Conservation (phyloP, 2,888 invertebrate genomes). For the Teleiodes luculella region DNA sequence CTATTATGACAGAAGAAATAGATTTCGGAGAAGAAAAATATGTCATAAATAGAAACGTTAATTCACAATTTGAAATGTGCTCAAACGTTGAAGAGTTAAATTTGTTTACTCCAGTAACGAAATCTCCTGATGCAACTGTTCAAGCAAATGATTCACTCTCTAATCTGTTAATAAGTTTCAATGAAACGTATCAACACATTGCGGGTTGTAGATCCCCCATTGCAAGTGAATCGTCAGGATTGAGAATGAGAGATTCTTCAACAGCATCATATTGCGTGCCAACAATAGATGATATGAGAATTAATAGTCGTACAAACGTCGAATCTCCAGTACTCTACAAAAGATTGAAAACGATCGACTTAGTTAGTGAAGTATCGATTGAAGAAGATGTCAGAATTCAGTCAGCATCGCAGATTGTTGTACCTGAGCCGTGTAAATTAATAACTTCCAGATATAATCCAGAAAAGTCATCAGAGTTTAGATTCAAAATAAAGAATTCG, state of each 20-base stretch:
- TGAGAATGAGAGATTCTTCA: background rate
- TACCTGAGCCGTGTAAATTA: background rate
- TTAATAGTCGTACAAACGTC: too few species aligned
- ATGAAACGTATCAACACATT: background rate
- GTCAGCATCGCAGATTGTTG: background rate
- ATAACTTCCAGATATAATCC: background rate
- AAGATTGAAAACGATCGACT: background rate
- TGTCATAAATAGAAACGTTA: background rate
- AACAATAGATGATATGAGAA: background rate
- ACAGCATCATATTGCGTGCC: too few species aligned
- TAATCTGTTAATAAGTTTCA: background rate
- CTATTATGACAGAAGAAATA: background rate
- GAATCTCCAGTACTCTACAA: background rate
- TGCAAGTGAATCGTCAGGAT: background rate
- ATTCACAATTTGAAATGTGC: background rate
- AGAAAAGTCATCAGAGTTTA: background rate
- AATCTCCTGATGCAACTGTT: background rate
- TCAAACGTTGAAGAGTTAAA: background rate
- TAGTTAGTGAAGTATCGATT: slow-evolving; percentile 16
- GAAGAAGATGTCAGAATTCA: slow-evolving; percentile 23
- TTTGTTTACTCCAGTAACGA: background rate
- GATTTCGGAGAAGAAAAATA: background rate
- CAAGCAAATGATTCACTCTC: background rate
- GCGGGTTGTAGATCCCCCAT: background rate
- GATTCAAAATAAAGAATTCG: background rate